A percentile compares a stretch with the other conserved stretches of the same genome.
phyloP scores from a whole-genome alignment of 2,113 vertebrate species.

The Pachypanchax playfairii region DNA sequence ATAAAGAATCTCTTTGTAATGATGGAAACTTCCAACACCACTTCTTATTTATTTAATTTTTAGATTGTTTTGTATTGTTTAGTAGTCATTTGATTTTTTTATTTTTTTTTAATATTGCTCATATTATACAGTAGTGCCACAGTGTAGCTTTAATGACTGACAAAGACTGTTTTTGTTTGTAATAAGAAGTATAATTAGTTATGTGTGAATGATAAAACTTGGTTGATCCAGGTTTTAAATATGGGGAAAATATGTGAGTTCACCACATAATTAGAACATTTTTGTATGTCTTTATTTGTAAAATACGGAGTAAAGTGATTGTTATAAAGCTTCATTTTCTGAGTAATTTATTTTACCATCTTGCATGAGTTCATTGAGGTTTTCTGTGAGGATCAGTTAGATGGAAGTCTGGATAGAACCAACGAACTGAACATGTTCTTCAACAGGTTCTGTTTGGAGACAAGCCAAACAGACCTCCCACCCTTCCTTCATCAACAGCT shows the following conservation, averaged over 20 bases:
- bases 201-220: constrained; percentile 5
- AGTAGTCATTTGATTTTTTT: constrained; percentile 5
- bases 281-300: constrained; percentile 3
- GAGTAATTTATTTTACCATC: background rate
- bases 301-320: constrained; percentile 21
- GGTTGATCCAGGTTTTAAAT: constrained; percentile 32
- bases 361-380: too few relatives aligned
- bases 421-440: too few relatives aligned
- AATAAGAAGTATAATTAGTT: background rate
- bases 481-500: too few relatives aligned
- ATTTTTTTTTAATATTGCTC: constrained; percentile 20
- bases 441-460: too few relatives aligned
- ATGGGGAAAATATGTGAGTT: background rate
- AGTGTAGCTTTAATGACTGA: constrained; percentile 18
- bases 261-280: background rate
- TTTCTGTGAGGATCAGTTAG: too few relatives aligned
- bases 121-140: constrained; percentile 17
- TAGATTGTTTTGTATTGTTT: constrained; percentile 14
- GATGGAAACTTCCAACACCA: background rate
- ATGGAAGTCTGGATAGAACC: too few relatives aligned
- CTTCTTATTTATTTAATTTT: constrained; percentile 42
- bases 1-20: constrained; percentile 11
- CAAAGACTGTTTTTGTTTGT: constrained; percentile 3
- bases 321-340: background rate
- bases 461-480: too few relatives aligned